Evolutionary conservation across 2,113 vertebrate genomes (phyloP).

Genomic region (Psittacula cyanocephala): DNA sequence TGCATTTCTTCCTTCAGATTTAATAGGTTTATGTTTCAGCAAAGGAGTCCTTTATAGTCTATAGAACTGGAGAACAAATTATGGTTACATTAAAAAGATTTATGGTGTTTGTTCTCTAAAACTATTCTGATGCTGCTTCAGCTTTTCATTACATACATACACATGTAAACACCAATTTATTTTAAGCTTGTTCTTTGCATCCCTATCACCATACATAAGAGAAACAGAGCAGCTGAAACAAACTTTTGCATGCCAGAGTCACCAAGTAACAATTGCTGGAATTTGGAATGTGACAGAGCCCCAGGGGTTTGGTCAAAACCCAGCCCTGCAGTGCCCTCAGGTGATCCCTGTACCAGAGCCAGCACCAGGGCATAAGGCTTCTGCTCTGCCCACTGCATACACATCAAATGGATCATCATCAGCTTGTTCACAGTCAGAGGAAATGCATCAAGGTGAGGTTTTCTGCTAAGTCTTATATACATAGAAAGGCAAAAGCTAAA

Average conservation of each 20-base stretch:
- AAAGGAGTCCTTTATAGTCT: neutral
- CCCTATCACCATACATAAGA: fast-evolving
- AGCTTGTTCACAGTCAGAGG: neutral
- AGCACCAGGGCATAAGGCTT: neutral
- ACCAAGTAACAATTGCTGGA: no score
- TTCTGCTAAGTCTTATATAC: neutral
- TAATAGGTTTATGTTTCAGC: neutral
- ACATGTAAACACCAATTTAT: neutral
- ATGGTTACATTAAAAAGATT: neutral
- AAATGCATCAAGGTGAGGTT: neutral
- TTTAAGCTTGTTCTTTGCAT: neutral
- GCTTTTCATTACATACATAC: neutral
- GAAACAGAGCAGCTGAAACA: neutral
- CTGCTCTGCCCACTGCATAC: neutral
- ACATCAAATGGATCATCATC: neutral
- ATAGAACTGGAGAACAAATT: neutral
- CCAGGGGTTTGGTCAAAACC: neutral
- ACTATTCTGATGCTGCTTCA: neutral
- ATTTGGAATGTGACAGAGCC: fast-evolving
- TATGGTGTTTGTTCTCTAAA: neutral
- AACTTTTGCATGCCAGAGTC: fast-evolving
- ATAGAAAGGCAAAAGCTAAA: neutral
- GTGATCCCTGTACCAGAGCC: fast-evolving
- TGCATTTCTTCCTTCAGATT: neutral
- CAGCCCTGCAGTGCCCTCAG: neutral